A percentile compares a stretch with the other conserved stretches of the same genome.
phyloP scores from a whole-genome alignment of 2,797 vertebrate genomes.

The Notolepis coatsorum region DNA sequence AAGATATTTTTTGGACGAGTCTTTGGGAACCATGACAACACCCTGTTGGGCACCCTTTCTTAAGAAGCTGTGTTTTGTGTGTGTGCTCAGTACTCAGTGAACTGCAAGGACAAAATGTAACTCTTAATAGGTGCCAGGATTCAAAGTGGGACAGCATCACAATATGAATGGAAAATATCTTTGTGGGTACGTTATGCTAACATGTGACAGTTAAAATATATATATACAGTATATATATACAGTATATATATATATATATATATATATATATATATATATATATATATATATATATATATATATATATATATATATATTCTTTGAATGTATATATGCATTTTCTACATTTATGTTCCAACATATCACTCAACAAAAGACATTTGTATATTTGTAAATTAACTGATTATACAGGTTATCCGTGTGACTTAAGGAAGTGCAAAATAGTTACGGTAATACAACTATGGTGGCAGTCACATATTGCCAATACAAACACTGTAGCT shows the following conservation, averaged over 20 bases:
- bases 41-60: slow-evolving; percentile 55
- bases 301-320: no score
- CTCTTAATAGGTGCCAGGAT: slow-evolving; percentile 36
- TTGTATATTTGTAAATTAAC: slow-evolving; percentile 14
- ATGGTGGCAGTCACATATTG: slow-evolving; percentile 30
- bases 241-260: no score
- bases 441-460: slow-evolving; percentile 30
- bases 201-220: no score
- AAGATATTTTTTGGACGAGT: slow-evolving; percentile 65
- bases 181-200: no score
- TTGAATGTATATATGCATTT: slow-evolving; percentile 5
- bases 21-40: slow-evolving; percentile 77
- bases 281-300: no score
- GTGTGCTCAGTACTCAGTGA: slow-evolving; percentile 61
- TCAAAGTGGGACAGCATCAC: not conserved
- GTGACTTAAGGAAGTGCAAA: slow-evolving; percentile 47
- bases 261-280: no score
- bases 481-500: slow-evolving; percentile 4
- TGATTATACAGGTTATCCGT: slow-evolving; percentile 27
- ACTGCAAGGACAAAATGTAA: slow-evolving; percentile 54
- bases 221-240: no score
- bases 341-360: slow-evolving; percentile 5
- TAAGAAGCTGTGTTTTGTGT: slow-evolving; percentile 51
- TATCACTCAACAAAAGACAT: slow-evolving; percentile 19
- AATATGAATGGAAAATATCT: slow-evolving; percentile 36